Evolutionary conservation across 2,888 invertebrate species (phyloP), one percentile per base, ranked within the genome.

Genomic region (Zaprionus bogoriensis): DNA sequence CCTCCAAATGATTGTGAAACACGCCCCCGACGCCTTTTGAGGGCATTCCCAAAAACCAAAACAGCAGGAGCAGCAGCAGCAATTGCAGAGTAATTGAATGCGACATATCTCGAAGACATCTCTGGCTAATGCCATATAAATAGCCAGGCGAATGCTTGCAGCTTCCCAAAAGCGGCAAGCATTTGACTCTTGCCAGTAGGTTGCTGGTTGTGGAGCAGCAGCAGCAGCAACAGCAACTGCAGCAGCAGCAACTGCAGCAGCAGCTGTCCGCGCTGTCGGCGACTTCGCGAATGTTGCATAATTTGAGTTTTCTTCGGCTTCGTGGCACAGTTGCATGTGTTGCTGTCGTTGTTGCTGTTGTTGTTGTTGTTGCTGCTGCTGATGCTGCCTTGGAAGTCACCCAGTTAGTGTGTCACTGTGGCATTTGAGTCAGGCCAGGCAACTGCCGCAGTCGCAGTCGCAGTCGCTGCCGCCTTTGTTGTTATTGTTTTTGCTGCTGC

Each of bases 321-420:
- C 30, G 57, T 73, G 73, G 67, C 57, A 47, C 17, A 44, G 72
- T 53, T 62, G 59, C 53, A 61, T 66, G 32, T 68, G 60, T 66
- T 60, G 54, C 44, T 59, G 54, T 61, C 45, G 60, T 48, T 52
- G 32, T 25, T 58, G 52, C 23, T 19, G 36, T 72, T 76, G 41
- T 50, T 53, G 52, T 32, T 62, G 60, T 28, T 48, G 57, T 36
- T 64, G 46, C 10, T 57, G 39, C 6, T 55, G 12, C 17, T 55
- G 42, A 19, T 36, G 65, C 47, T 57, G 66, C 54, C 74, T 85
- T 87, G 70, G 80, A 67, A 87, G 80, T 77, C 87, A 87, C 67
- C 78, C 87, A 80, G 87, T 85, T 83, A 84, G 84, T 84, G 84
- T 84, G 84, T 84, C 84, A 84, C 74, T 85, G 69, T 84, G 84